Evolutionary conservation across 2,888 invertebrate species (phyloP).

Genomic region (Osedax frankpressi): DNA sequence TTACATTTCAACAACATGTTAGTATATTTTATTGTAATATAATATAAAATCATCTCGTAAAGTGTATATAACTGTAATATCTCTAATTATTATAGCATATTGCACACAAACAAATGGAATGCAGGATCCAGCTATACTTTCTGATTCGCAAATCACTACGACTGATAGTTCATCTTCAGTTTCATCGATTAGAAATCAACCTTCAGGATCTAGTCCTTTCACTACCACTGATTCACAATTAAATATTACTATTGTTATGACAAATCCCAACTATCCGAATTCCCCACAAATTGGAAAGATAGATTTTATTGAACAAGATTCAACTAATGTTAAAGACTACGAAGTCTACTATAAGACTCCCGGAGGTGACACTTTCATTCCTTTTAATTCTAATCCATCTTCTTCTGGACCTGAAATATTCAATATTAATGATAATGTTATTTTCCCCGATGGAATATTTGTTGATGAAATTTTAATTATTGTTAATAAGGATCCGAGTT

Average conservation of each 20-base stretch:
- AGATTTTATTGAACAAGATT: not conserved
- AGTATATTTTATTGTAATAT: too few relatives aligned
- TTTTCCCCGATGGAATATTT: slow-evolving; percentile 8
- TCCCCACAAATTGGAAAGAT: slow-evolving; percentile 7
- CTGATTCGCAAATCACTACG: not conserved
- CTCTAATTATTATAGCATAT: not conserved
- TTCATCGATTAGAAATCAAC: not conserved
- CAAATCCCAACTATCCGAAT: not conserved
- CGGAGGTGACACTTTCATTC: not conserved
- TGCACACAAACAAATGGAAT: not conserved
- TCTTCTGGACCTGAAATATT: not conserved
- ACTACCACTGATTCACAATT: not conserved
- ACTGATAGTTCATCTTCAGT: not conserved
- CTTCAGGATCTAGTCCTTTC: not conserved
- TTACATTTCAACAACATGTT: too few relatives aligned
- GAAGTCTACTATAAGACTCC: slow-evolving; percentile 6
- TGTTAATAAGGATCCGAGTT: not conserved
- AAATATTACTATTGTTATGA: slow-evolving; percentile 9
- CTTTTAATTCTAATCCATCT: slow-evolving; percentile 1
- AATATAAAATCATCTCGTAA: not conserved
- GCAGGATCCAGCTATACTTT: not conserved
- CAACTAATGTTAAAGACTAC: not conserved
- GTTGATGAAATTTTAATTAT: not conserved
- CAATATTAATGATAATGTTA: not conserved
- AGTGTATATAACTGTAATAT: not conserved